phyloP scores from a whole-genome alignment of 2,113 vertebrate species.

The Cyprinus carpio region DNA sequence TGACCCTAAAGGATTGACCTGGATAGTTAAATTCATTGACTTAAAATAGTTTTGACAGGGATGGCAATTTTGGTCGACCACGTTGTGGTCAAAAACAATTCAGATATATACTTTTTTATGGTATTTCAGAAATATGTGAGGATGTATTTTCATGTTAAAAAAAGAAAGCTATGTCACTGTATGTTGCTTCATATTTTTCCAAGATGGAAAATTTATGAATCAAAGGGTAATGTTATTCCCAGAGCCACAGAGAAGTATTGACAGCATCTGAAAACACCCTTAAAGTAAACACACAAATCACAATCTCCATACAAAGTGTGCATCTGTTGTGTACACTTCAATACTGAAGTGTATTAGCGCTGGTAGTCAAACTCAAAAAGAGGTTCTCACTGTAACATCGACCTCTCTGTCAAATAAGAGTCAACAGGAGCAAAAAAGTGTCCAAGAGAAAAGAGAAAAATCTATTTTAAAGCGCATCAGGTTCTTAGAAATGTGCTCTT shows the following conservation, averaged over 20 bases:
- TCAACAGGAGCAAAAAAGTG: not conserved
- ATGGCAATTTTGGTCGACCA: conserved; percentile 50
- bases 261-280: not conserved
- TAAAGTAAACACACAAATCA: not conserved
- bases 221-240: conserved; percentile 24
- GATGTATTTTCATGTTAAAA: not conserved
- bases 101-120: not conserved
- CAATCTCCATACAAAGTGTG: not conserved
- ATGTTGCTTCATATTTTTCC: not conserved
- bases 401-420: not conserved
- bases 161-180: not conserved
- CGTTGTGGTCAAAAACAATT: not conserved
- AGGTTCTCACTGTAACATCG: not conserved
- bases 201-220: conserved; percentile 14
- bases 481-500: not conserved
- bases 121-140: not conserved
- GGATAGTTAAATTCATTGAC: conserved; percentile 65
- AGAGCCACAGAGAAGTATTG: conserved; percentile 10
- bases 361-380: not conserved
- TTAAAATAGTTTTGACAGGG: conserved; percentile 16
- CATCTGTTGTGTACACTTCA: not conserved
- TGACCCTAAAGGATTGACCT: conserved; percentile 71
- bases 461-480: too few species aligned
- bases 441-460: not conserved
- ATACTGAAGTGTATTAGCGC: not conserved